Base-by-base conservation (phyloP, 2,888 invertebrate species). In the Hypomecis atomaria region DNA sequence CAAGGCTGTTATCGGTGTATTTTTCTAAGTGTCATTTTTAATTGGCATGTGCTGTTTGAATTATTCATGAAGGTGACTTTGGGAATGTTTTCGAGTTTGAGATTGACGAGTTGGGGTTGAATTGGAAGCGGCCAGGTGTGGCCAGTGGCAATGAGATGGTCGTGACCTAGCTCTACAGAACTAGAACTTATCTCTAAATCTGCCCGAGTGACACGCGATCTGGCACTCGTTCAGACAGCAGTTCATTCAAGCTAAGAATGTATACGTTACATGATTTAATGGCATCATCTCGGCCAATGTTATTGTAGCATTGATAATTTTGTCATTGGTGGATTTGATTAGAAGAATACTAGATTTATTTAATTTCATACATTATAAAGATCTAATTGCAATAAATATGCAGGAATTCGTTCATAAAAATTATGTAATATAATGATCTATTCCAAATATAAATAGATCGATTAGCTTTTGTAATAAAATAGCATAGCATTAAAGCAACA, bases 191-290 rank as follows among this genome's bases (percentile, higher is more conserved):
- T 75, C 77, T 78, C 82, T 85, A 85, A 86, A 83, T 87, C 78
- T 78, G 76, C 73, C 74, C 73, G 75, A 76, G 78, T 81, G 86
- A 86, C 85, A 75, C 71, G 87, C 73, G 77, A 71, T 75, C 85
- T 91, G 91, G 91, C 91, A 88, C 52, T 36, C 33, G 79, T 83
- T 86, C 86, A 84, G 84, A 86, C 82, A 78, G 77, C 73, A 78
- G 76, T 89, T 88, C 90, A 90, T 90, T 90, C 89, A 89, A 76
- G 74, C 77, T 74, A 62, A 54, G 63, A 64, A 75, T 78, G 73
- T 72, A 57, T 73, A 68, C 74, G 70, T 76, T 75, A 72, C 69
- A 78, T 78, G 72, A 76, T 72, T 62, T 57, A 62, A 74, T 73
- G 61, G 63, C 69, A 66, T 62, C 67, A 64, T 67, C 45, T 56